These are phyloP conservation scores for Acanthosepion lycidas DNA, from an alignment of 2,888 invertebrate species.

Conservation along the genomic window DNA sequence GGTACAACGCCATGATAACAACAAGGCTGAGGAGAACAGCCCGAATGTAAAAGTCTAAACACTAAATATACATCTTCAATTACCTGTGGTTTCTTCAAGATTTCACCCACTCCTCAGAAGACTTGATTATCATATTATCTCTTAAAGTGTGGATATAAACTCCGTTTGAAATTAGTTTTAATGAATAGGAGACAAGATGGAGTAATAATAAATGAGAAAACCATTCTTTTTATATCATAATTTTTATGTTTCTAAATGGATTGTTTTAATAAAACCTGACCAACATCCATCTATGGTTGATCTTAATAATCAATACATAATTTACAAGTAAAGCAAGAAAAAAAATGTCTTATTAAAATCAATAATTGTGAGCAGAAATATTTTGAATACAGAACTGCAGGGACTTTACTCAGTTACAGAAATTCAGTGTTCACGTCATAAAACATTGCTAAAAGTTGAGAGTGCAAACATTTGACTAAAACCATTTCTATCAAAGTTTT, in stretches of 20 bases:
- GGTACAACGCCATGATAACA: too few species aligned
- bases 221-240: neutral
- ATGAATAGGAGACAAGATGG: too few species aligned
- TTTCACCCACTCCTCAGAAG: too few species aligned
- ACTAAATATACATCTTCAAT: too few species aligned
- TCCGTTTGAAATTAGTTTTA: too few species aligned
- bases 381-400: neutral
- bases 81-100: too few species aligned
- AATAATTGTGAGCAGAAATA: neutral
- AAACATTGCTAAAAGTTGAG: neutral
- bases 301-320: conserved; percentile 21
- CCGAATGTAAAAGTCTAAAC: too few species aligned
- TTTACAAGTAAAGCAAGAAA: neutral
- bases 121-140: too few species aligned
- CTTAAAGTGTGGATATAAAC: too few species aligned
- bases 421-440: neutral
- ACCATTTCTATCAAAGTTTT: neutral
- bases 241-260: neutral
- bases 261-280: neutral
- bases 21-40: too few species aligned
- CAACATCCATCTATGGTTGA: neutral
- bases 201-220: neutral
- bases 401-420: neutral
- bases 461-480: neutral
- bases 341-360: neutral